Percentiles rank a stretch among this genome's conserved stretches.
These are phyloP conservation scores for Tolmerus cingulatus DNA, from an alignment of 2,888 invertebrate genomes.

Conservation along the genomic window DNA sequence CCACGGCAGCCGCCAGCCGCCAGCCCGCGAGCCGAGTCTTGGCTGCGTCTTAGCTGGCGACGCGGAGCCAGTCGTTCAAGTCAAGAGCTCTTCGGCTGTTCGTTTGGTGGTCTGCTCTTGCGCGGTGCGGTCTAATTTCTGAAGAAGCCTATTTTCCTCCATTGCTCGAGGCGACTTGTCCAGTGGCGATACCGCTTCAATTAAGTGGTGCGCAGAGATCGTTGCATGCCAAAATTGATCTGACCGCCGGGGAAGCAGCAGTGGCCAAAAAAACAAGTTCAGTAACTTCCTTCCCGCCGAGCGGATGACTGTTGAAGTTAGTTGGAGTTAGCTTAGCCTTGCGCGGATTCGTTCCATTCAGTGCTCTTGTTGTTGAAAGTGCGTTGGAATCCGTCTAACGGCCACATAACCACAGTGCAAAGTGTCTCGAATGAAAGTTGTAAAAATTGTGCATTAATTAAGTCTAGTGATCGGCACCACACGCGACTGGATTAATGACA, in stretches of 20 bases:
- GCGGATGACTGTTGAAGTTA: background rate
- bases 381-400: constrained; percentile 1
- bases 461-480: background rate
- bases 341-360: background rate
- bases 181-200: background rate
- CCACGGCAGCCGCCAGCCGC: background rate
- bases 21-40: background rate
- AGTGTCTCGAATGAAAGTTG: constrained; percentile 18
- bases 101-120: constrained; percentile 30
- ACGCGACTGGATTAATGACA: constrained; percentile 32
- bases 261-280: background rate
- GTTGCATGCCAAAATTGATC: constrained; percentile 2
- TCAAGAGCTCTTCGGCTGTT: constrained; percentile 32
- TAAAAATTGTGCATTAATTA: constrained; percentile 23
- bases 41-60: constrained; percentile 9
- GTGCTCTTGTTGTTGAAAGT: constrained; percentile 1
- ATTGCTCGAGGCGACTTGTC: background rate
- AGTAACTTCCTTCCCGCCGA: background rate
- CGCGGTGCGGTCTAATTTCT: constrained; percentile 26
- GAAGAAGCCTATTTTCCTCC: background rate
- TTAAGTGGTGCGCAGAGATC: background rate
- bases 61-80: constrained; percentile 26
- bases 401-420: background rate
- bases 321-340: background rate
- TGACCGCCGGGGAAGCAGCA: background rate